Percentiles rank a stretch among this genome's conserved stretches.
Evolutionary conservation across 92 coral and sea anemone genomes (phyloP).

Genomic region (Isaurus tuberculatus): DNA sequence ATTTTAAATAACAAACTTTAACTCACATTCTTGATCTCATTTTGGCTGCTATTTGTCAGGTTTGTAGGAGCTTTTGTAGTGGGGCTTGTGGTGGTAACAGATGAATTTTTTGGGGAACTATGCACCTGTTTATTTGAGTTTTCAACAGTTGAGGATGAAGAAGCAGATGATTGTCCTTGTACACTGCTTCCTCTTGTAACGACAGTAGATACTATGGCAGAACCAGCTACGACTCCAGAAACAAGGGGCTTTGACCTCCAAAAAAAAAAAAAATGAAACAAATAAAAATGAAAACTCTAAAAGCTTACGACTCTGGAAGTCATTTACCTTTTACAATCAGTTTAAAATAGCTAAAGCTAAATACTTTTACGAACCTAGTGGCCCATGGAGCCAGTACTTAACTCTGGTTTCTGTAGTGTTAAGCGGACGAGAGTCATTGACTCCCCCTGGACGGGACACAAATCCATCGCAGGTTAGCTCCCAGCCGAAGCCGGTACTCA

Average conservation of each 20-base stretch:
- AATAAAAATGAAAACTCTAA: not conserved
- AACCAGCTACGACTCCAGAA: conserved; percentile 45
- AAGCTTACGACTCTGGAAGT: no score
- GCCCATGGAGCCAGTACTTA: no score
- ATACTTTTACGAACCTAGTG: no score
- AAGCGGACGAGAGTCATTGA: no score
- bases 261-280: not conserved
- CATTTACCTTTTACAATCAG: no score
- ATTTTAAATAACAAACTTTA: not conserved
- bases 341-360: no score
- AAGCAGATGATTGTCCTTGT: conserved; percentile 36
- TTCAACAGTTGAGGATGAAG: conserved; percentile 20
- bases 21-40: conserved; percentile 12
- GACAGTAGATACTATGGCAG: not conserved
- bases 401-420: no score
- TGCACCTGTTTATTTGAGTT: conserved; percentile 12
- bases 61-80: not conserved
- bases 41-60: not conserved
- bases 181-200: conserved; percentile 26
- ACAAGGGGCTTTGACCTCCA: conserved; percentile 40
- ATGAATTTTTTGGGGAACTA: conserved; percentile 9
- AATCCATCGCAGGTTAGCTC: no score
- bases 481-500: no score
- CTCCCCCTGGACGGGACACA: no score
- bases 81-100: not conserved